Evolutionary conservation across 2,113 vertebrate species (phyloP), one percentile per base, ranked within the genome.

Genomic region (Megalops atlanticus): DNA sequence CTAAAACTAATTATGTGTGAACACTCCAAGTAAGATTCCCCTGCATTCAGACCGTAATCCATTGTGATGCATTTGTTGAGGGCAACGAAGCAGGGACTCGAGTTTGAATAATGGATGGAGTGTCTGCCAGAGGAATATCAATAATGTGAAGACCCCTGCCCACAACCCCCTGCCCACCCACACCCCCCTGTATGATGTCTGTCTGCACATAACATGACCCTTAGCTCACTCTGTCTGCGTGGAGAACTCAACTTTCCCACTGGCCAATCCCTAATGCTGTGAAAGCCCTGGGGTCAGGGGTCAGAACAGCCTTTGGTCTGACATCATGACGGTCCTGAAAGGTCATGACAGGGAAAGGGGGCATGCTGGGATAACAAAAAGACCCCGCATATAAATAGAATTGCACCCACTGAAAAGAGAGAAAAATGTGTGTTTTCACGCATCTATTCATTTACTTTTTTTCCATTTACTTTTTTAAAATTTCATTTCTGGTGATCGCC

Each of bases 191-290:
- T 18, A 45, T 72, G 31, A 35, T 77, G 75, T 84, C 39, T 82
- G 80, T n/a, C 27, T 31, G 2, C n/a, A 64, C 41, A 79, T 52
- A 77, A 64, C 43, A 70, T 33, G 39, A 12, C 35, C 14, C 54
- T 79, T 31, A 39, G 39, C 33, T 52, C 85, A 75, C 85, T 81
- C 24, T n/a, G 68, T 75, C 74, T 35, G 18, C 77, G 68, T 33
- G 27, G 77, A 81, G 81, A 78, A 79, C 64, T 81, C 75, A 78
- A 83, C 82, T 90, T 91, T 91, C 91, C 86, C 89, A 91, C 89
- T 91, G 87, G 84, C 83, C 81, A 82, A 73, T 24, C 82, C 71
- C 74, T 80, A 75, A 78, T 83, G 83, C 84, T 68, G 77, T 74
- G 80, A 84, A 82, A 80, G 79, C 81, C 71, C 78, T n/a, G 33